Conservation (phyloP, 2,113 vertebrate genomes). For the Pachycephala philippinensis region DNA sequence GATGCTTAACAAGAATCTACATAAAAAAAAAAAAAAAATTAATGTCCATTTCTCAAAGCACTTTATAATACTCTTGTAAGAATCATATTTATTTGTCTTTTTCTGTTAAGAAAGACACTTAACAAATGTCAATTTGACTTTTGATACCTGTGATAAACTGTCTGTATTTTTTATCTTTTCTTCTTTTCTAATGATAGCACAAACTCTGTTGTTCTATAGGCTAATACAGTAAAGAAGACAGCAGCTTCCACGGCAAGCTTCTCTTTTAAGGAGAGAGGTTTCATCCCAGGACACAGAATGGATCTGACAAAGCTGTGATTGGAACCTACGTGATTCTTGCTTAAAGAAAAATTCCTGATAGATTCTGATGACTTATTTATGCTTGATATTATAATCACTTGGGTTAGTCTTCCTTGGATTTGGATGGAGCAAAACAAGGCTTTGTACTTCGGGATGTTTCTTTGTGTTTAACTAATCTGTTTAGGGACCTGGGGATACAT, state of each 20-base stretch:
- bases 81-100: background rate
- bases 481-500: background rate
- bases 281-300: background rate
- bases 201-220: background rate
- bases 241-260: background rate
- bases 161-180: background rate
- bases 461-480: background rate
- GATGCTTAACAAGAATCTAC: background rate
- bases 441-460: background rate
- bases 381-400: background rate
- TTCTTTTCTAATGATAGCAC: background rate
- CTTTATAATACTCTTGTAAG: background rate
- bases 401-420: background rate
- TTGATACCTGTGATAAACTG: background rate
- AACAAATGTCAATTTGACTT: background rate
- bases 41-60: background rate
- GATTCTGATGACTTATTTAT: background rate
- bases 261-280: background rate
- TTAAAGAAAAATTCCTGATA: background rate
- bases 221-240: background rate
- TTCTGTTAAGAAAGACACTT: background rate
- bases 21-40: too few species aligned
- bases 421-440: background rate
- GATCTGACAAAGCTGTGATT: background rate
- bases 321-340: background rate